These are phyloP conservation scores for Gallirallus australis DNA, from an alignment of 2,797 vertebrate species.

Conservation along the genomic window DNA sequence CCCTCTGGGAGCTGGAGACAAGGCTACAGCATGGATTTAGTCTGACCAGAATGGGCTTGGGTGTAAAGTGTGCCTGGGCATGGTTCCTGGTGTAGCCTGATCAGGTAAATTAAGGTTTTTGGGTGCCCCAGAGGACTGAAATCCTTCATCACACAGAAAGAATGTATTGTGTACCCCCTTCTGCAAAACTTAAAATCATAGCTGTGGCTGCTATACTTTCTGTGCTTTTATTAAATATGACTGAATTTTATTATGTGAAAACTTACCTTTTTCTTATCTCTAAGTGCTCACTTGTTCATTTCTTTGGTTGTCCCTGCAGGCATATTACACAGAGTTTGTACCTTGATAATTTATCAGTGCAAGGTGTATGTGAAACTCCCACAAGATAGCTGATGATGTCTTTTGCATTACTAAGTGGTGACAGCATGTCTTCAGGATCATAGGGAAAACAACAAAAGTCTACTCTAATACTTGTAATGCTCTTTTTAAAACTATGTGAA, in stretches of 20 bases:
- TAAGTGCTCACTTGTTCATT: not conserved
- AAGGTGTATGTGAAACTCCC: not conserved
- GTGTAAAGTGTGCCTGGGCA: accelerated
- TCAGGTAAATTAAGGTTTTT: not conserved
- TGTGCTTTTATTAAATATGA: not conserved
- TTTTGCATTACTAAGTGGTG: not conserved
- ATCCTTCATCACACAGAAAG: not conserved
- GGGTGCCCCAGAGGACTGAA: not conserved
- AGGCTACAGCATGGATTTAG: not conserved
- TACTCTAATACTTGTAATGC: not conserved
- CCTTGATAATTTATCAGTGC: not conserved
- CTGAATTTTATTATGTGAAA: not conserved
- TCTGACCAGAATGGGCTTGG: not conserved
- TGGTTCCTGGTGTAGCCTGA: not conserved
- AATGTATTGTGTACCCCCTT: accelerated
- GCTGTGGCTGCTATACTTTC: not conserved
- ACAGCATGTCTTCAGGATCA: not conserved
- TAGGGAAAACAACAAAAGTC: not conserved
- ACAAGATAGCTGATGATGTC: not conserved
- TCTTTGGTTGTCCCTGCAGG: not conserved
- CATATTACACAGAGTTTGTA: not conserved
- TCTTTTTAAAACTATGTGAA: not conserved
- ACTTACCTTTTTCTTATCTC: not conserved
- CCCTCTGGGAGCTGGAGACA: not conserved
- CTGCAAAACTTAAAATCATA: not conserved